Conservation (phyloP, 2,113 vertebrate species). For the Meles meles region DNA sequence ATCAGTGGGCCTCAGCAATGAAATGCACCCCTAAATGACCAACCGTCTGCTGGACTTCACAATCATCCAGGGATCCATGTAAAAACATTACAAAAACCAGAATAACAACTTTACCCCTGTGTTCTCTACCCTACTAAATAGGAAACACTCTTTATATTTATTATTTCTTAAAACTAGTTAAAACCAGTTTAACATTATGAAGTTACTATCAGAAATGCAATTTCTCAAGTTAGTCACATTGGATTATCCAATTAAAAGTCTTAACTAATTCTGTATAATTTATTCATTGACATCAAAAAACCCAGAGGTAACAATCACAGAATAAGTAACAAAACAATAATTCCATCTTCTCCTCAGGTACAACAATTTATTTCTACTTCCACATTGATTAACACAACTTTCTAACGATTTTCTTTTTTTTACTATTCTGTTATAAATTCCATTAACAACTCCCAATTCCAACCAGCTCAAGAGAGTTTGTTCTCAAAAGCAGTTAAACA, state of each 20-base stretch:
- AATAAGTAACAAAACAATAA: constrained; percentile 1
- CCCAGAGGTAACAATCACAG: not conserved
- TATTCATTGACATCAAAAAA: not conserved
- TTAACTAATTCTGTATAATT: not conserved
- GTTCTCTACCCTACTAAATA: not conserved
- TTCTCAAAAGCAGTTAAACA: not conserved
- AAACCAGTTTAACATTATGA: not conserved
- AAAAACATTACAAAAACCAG: not conserved
- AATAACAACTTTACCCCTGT: not conserved
- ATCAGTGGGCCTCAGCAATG: not conserved
- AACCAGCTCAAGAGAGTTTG: not conserved
- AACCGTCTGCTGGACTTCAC: not conserved
- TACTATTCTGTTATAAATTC: not conserved
- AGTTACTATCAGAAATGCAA: not conserved
- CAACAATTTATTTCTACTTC: not conserved
- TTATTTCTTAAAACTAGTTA: constrained; percentile 21
- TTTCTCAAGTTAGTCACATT: not conserved
- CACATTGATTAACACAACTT: not conserved
- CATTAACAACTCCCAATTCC: not conserved
- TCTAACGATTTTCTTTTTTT: not conserved
- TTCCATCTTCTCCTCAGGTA: not conserved
- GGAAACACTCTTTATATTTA: not conserved
- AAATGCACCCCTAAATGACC: not conserved
- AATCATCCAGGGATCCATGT: not conserved
- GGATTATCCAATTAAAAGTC: not conserved